Evolutionary conservation across 2,888 invertebrate species (phyloP).

Genomic region (Teleiodes luculella): DNA sequence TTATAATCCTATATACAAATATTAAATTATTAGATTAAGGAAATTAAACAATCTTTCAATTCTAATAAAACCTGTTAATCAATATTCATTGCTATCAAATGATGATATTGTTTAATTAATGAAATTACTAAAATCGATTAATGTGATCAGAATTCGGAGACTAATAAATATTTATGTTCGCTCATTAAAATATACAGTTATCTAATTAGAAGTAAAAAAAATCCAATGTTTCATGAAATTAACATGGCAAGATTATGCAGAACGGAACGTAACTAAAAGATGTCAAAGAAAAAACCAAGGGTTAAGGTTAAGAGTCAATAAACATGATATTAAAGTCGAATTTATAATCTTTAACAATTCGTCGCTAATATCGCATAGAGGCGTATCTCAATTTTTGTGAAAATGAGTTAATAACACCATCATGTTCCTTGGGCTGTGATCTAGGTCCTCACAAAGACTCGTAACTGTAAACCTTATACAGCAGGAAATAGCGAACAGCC

Average conservation of each 20-base stretch:
- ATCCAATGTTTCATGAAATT: background rate
- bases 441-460: too few relatives aligned
- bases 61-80: background rate
- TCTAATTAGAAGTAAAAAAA: conserved; percentile 1
- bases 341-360: conserved; percentile 3
- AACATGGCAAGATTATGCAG: conserved; percentile 4
- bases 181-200: background rate
- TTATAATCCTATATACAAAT: too few relatives aligned
- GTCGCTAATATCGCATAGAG: too few relatives aligned
- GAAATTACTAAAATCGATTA: conserved; percentile 5
- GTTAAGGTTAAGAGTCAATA: conserved; percentile 36
- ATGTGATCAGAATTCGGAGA: background rate
- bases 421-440: too few relatives aligned
- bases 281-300: conserved; percentile 14
- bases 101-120: conserved; percentile 1
- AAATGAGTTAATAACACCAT: too few relatives aligned
- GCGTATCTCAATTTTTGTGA: too few relatives aligned
- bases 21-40: too few relatives aligned
- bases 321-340: conserved; percentile 36
- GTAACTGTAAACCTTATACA: too few relatives aligned
- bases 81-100: background rate
- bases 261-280: conserved; percentile 2
- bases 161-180: conserved; percentile 1
- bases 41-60: too few relatives aligned
- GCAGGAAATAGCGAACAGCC: too few relatives aligned